Percentiles rank a stretch among this genome's conserved stretches.
phyloP scores from a whole-genome alignment of 1,140 invertebrate species.

The Nephila pilipes region DNA sequence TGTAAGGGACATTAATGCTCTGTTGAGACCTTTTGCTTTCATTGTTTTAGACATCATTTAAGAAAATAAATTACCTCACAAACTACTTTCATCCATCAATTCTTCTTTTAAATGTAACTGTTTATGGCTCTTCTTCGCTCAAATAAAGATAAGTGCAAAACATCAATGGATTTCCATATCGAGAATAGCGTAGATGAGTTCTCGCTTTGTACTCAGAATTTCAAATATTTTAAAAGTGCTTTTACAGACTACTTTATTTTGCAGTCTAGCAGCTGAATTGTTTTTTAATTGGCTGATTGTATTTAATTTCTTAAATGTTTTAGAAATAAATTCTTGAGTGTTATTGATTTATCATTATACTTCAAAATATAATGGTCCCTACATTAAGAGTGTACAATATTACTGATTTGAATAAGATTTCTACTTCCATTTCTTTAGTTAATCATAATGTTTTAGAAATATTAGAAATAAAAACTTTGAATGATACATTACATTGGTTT shows the following conservation, averaged over 20 bases:
- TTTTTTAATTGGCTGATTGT: slow-evolving; percentile 14
- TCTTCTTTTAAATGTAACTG: background rate
- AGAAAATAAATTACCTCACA: background rate
- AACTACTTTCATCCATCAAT: background rate
- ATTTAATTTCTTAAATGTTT: slow-evolving; percentile 23
- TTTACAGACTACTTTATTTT: background rate
- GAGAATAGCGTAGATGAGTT: background rate
- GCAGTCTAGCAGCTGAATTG: background rate
- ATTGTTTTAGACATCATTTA: background rate
- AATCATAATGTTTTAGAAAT: too few species aligned
- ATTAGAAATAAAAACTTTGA: too few species aligned
- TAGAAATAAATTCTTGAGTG: background rate
- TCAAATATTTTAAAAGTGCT: background rate
- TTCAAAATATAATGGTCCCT: background rate
- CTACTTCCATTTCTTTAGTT: too few species aligned
- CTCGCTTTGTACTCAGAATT: background rate
- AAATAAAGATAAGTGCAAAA: background rate
- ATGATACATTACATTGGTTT: too few species aligned
- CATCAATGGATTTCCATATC: background rate
- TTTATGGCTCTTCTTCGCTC: background rate
- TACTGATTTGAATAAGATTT: too few species aligned
- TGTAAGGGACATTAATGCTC: background rate
- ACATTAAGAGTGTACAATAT: too few species aligned
- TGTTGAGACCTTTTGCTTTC: background rate
- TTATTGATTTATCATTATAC: background rate